Conservation (phyloP, 2,113 vertebrate genomes). For the Pseudopipra pipra region DNA sequence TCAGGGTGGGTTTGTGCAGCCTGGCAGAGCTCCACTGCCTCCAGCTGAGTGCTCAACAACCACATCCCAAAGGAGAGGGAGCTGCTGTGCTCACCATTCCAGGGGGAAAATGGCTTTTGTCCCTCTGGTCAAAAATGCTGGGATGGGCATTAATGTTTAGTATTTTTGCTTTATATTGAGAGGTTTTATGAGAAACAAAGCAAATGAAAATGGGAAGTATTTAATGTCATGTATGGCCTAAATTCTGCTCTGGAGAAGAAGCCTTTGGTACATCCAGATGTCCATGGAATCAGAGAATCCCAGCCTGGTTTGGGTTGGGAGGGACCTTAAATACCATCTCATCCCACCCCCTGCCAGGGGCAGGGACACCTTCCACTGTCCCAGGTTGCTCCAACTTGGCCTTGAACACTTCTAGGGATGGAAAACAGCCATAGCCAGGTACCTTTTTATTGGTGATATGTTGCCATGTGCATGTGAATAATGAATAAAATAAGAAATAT, state of each 20-base stretch:
- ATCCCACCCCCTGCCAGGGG: background rate
- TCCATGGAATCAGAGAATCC: background rate
- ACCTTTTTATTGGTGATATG: background rate
- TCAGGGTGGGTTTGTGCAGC: background rate
- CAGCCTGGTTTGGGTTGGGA: background rate
- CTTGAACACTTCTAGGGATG: background rate
- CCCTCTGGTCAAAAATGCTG: background rate
- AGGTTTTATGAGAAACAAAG: background rate
- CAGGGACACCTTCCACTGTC: accelerated
- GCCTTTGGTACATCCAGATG: background rate
- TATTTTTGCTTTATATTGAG: accelerated
- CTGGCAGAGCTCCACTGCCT: background rate
- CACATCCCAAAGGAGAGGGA: background rate
- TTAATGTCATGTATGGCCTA: background rate
- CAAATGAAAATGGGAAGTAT: background rate
- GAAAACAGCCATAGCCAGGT: too few species aligned
- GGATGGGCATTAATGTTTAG: accelerated
- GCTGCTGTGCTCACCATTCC: background rate
- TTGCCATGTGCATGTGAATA: background rate
- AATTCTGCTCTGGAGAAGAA: background rate
- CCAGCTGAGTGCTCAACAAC: background rate
- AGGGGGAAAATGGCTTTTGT: accelerated
- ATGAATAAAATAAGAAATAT: background rate
- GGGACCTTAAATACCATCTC: background rate
- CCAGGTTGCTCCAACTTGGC: background rate